Base-by-base conservation (phyloP, 1,140 invertebrate species). In the Chironomus tepperi region DNA sequence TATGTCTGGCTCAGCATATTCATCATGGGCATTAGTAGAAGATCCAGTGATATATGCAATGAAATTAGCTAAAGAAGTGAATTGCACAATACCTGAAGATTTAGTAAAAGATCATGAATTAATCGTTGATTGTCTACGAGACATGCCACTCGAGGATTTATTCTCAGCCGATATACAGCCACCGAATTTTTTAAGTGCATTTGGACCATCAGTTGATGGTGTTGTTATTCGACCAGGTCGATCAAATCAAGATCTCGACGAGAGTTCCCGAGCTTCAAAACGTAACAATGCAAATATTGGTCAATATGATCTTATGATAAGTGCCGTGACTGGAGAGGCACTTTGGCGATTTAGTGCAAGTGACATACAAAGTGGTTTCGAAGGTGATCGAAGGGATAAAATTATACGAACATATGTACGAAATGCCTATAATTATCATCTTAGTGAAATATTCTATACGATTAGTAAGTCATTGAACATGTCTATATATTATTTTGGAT, bases 361-460 rank as follows among this genome's bases (percentile, higher is more conserved):
- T 76, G 96, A 98, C 79, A 89, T 98, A 74, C 85, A 88, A 74
- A 88, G 88, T 77, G 97, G 97, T 19, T 95, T 99, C 79, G 93
- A 96, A 79, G 91, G 93, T 67, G 91, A 93, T 75, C 85, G 94
- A 75, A 88, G 96, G 75, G 93, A 96, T 80, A 90, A 92, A 81
- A 96, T 98, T 78, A 89, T 98, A 77, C 86, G 96, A 77, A 98
- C 96, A 8, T 94, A 98, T 79, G 92, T 95, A 15, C 87, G 96
- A 73, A 98, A 98, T 83, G 89, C 95, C 42, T 97, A 95, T 84
- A 91, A 89, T 75, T 97, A 94, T 84, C 96, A 98, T 82, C 87
- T 97, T 76, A 96, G 95, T 78, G 96, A 99, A 83, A 98, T 99
- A 81, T 97, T 96, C 84, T 95, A 97, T 79, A 98, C 97, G 57